These are phyloP conservation scores for Sphaeridia pumilis DNA, from an alignment of 2,888 invertebrate genomes.

Conservation along the genomic window DNA sequence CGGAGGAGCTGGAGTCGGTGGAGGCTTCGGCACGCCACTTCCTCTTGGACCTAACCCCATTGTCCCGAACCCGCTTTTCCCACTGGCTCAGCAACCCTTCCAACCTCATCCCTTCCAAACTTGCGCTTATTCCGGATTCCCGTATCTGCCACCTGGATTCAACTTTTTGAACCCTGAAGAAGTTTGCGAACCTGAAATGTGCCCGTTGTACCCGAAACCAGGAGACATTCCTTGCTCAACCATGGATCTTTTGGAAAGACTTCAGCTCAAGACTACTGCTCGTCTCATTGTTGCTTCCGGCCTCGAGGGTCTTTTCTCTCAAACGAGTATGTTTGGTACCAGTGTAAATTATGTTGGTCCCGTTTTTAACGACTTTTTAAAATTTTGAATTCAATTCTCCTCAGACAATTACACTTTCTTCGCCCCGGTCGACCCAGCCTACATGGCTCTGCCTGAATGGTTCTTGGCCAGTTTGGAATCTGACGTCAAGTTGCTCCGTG, in stretches of 20 bases:
- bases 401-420: conserved; percentile 34
- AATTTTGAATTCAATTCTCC: conserved; percentile 6
- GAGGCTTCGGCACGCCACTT: neutral
- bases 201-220: conserved; percentile 1
- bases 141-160: conserved; percentile 30
- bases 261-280: conserved; percentile 25
- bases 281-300: conserved; percentile 23
- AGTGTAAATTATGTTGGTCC: too few relatives aligned
- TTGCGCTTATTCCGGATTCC: too few relatives aligned
- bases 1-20: neutral
- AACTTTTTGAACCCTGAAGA: conserved; percentile 13
- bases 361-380: too few relatives aligned
- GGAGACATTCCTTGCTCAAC: conserved; percentile 21
- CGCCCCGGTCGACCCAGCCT: conserved; percentile 32
- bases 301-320: conserved; percentile 21
- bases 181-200: conserved; percentile 3
- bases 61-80: neutral
- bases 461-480: conserved; percentile 26
- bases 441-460: conserved; percentile 28
- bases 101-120: too few relatives aligned
- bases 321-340: conserved; percentile 22
- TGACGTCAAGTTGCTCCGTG: conserved; percentile 25
- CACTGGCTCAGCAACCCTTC: too few relatives aligned
- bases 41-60: neutral
- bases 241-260: conserved; percentile 22